Conservation (phyloP, 2,888 invertebrate species). For the Ophioninae sp. region DNA sequence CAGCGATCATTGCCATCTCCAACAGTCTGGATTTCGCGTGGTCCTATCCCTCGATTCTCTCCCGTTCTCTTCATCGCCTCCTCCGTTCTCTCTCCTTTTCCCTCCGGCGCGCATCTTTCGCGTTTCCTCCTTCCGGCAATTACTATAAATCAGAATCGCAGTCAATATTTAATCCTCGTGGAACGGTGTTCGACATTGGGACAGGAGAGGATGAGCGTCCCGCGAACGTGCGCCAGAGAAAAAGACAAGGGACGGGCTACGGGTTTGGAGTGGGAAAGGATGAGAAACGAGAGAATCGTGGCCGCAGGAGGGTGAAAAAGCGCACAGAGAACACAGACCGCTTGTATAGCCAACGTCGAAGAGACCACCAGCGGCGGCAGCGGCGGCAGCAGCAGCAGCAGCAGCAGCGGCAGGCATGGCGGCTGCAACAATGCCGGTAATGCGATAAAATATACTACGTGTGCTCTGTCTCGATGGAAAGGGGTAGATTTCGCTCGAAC, state of each 20-base stretch:
- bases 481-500: slow-evolving; percentile 64
- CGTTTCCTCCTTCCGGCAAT: slow-evolving; percentile 75
- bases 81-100: slow-evolving; percentile 56
- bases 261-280: slow-evolving; percentile 23
- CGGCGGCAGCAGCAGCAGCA: slow-evolving; percentile 75
- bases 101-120: slow-evolving; percentile 61
- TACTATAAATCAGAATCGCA: slow-evolving; percentile 81
- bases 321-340: slow-evolving; percentile 50
- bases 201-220: slow-evolving; percentile 66
- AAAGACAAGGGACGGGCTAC: background rate
- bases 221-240: slow-evolving; percentile 36
- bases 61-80: slow-evolving; percentile 56
- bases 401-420: slow-evolving; percentile 62
- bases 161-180: slow-evolving; percentile 80
- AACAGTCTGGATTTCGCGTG: slow-evolving; percentile 48
- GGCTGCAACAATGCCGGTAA: slow-evolving; percentile 78
- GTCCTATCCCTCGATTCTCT: slow-evolving; percentile 59
- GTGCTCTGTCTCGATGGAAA: slow-evolving; percentile 63
- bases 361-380: slow-evolving; percentile 53
- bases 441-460: slow-evolving; percentile 78
- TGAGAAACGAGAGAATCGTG: slow-evolving; percentile 61
- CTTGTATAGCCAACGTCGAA: slow-evolving; percentile 37
- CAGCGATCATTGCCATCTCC: slow-evolving; percentile 49
- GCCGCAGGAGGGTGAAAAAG: slow-evolving; percentile 51
- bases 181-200: slow-evolving; percentile 75